These are phyloP conservation scores for Puffinus mauretanicus DNA, from an alignment of 2,113 vertebrate genomes.

Conservation along the genomic window DNA sequence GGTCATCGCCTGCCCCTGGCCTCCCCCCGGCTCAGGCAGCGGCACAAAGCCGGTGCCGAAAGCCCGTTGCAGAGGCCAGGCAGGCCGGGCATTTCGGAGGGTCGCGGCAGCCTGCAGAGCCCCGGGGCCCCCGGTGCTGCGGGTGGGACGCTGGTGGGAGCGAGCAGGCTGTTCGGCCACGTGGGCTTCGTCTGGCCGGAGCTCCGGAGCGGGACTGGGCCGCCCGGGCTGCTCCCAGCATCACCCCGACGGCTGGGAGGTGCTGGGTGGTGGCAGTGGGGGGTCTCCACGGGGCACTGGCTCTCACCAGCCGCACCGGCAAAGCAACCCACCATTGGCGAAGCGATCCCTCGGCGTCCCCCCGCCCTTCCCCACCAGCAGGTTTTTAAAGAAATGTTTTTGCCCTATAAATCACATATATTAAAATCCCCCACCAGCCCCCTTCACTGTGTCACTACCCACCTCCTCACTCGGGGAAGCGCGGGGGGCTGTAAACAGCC, in stretches of 20 bases:
- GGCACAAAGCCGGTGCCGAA: neutral
- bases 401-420: neutral
- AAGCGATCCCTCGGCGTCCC: neutral
- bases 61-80: neutral
- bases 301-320: neutral
- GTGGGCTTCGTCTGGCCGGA: accelerated
- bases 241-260: accelerated
- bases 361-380: neutral
- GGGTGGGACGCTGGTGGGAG: neutral
- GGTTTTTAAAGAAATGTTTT: neutral
- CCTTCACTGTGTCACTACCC: neutral
- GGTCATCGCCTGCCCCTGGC: accelerated
- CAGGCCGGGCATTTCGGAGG: neutral
- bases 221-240: neutral
- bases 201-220: neutral
- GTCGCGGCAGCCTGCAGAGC: too few species aligned
- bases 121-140: accelerated
- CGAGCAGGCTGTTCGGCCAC: accelerated
- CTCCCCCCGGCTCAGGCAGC: neutral
- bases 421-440: neutral
- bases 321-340: accelerated
- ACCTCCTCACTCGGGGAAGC: neutral
- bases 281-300: too few species aligned
- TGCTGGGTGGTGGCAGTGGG: accelerated
- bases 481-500: accelerated